phyloP scores from a whole-genome alignment of 2,888 invertebrate species.

The Brachyopa scutellaris region DNA sequence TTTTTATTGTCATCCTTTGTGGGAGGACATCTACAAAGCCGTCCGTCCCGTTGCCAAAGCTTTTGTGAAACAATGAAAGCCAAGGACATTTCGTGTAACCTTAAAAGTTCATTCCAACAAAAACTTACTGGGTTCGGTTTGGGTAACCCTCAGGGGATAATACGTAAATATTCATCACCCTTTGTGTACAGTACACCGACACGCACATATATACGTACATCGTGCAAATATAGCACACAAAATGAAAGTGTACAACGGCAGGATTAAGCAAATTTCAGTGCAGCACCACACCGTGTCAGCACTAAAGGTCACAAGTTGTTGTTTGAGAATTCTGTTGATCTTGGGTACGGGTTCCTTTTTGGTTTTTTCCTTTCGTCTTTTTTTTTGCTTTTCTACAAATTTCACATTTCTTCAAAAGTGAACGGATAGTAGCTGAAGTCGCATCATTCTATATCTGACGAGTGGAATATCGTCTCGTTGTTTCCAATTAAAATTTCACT shows the following conservation, averaged over 20 bases:
- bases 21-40: conserved; percentile 24
- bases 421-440: neutral
- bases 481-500: conserved; percentile 12
- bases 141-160: conserved; percentile 38
- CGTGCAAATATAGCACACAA: too few species aligned
- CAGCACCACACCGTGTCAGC: conserved; percentile 29
- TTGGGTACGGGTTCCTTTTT: neutral
- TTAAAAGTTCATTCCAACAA: conserved; percentile 57
- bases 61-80: conserved; percentile 55
- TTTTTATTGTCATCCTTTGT: conserved; percentile 12
- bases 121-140: conserved; percentile 6
- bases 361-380: neutral
- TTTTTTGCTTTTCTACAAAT: conserved; percentile 3
- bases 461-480: conserved; percentile 27
- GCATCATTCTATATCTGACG: neutral
- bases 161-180: conserved; percentile 61
- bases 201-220: too few species aligned
- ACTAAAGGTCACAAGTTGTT: conserved; percentile 54
- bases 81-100: conserved; percentile 63
- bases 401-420: conserved; percentile 14
- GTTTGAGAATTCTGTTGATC: conserved; percentile 35
- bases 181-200: too few species aligned
- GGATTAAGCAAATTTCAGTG: conserved; percentile 35
- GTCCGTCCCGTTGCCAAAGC: conserved; percentile 24
- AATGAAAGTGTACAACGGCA: conserved; percentile 15